Evolutionary conservation across 2,113 vertebrate species (phyloP), one percentile per base, ranked within the genome.

Genomic region (Tylochromis polylepis): DNA sequence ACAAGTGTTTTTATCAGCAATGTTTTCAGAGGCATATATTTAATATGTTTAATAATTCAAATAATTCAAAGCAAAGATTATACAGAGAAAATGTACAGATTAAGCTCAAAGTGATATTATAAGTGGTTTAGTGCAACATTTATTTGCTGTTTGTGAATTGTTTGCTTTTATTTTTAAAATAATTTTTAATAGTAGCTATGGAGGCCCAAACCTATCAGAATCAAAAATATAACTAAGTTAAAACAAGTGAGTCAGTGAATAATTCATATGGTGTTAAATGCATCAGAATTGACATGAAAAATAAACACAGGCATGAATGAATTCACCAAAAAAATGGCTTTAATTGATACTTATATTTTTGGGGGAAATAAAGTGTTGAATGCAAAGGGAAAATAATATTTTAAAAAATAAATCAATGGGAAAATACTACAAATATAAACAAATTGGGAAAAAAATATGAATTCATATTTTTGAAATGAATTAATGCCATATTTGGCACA

Each of bases 201-300:
- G 11, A 11, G 41, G 11, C 41, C 41, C 3, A 2, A 43, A 43
- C 15, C 65, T 22, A 9, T 41, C 41, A 70, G 11, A 70, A 70
- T 70, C 36, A 43, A 70, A 24, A 46, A 46, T 46, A 46, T 46
- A 46, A 15, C 14, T 43, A 24, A 70, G 36, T 70, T 70, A 4
- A 24, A 70, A 70, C 8, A 70, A 70, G 36, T 43, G 36, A 70
- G 12, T 43, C 65, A 70, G 36, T 24, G n/a, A 70, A 70, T 22
- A 0, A n/a, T 70, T 70, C 8, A 43, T 24, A 43, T 70, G 12
- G 12, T 46, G 18, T 72, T 46, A 16, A 72, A 46, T 18, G 1
- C 43, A 41, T 11, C 8, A 29, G 15, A 27, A 29, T 11, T 72
- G 9, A 7, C 22, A 49, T 72, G 9, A 51, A 72, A 75, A 49